A percentile compares a stretch with the other conserved stretches of the same genome.
Evolutionary conservation across 2,797 vertebrate genomes (phyloP).

Genomic region (Tarsius wallacei): DNA sequence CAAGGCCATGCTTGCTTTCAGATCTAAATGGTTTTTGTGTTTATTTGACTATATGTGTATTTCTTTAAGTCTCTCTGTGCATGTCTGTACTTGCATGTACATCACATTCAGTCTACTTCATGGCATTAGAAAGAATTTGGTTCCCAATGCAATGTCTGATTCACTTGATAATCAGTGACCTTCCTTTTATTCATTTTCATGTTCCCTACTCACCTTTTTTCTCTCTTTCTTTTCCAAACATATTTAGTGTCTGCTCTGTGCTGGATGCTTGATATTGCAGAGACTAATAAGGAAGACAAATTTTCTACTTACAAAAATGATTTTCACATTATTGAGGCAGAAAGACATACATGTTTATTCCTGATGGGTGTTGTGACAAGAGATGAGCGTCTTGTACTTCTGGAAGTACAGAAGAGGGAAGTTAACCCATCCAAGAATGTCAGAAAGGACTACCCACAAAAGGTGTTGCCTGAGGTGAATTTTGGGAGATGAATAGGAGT

Average conservation of each 20-base stretch:
- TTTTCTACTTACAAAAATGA: neutral
- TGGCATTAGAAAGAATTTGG: conserved; percentile 26
- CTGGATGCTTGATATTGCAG: neutral
- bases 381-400: neutral
- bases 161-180: neutral
- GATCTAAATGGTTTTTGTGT: neutral
- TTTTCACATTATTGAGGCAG: conserved; percentile 4
- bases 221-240: conserved; percentile 18
- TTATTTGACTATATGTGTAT: neutral
- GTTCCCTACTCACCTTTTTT: neutral
- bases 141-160: neutral
- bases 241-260: conserved; percentile 35
- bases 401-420: conserved; percentile 61
- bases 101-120: neutral
- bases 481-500: neutral
- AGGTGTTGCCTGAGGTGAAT: neutral
- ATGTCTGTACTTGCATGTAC: neutral
- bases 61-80: neutral
- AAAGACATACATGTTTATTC: conserved; percentile 21
- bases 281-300: conserved; percentile 19
- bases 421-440: neutral
- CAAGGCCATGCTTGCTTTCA: neutral
- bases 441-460: conserved; percentile 30
- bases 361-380: neutral
- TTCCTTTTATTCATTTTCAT: neutral